Evolutionary conservation across 2,113 vertebrate species (phyloP).

Genomic region (Anarrhichthys ocellatus): DNA sequence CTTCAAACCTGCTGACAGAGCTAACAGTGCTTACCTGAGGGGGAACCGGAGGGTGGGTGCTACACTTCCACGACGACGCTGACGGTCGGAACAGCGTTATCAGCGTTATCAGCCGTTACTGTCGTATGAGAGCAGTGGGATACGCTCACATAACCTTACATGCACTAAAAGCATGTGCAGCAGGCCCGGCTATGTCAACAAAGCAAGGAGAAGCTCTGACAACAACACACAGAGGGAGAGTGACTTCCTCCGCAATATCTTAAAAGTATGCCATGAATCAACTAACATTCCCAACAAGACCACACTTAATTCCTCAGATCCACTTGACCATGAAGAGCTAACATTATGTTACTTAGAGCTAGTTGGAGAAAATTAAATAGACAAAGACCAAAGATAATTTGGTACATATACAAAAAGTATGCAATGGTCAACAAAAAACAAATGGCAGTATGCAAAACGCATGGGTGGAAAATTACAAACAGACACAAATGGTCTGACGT

Average conservation of each 20-base stretch:
- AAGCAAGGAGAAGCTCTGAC: neutral
- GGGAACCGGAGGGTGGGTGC: neutral
- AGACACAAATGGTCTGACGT: too few species aligned
- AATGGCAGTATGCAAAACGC: neutral
- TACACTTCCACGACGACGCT: too few species aligned
- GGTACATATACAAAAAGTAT: neutral
- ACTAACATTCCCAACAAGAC: neutral
- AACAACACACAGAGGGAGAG: neutral
- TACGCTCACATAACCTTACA: neutral
- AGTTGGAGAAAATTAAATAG: too few species aligned
- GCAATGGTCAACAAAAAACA: neutral
- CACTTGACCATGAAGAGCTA: neutral
- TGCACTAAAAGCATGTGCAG: neutral
- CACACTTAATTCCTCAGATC: neutral
- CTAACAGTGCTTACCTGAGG: neutral
- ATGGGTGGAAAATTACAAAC: neutral
- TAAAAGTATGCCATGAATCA: neutral
- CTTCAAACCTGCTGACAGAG: neutral
- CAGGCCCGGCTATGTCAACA: too few species aligned
- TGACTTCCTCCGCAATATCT: neutral
- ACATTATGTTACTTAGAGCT: too few species aligned
- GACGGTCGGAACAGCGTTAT: neutral
- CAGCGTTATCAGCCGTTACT: neutral
- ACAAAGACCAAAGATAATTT: neutral
- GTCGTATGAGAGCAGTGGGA: neutral